phyloP scores from a whole-genome alignment of 37 sponge, comb jelly and placozoan genomes.

The Agelas oroides region DNA sequence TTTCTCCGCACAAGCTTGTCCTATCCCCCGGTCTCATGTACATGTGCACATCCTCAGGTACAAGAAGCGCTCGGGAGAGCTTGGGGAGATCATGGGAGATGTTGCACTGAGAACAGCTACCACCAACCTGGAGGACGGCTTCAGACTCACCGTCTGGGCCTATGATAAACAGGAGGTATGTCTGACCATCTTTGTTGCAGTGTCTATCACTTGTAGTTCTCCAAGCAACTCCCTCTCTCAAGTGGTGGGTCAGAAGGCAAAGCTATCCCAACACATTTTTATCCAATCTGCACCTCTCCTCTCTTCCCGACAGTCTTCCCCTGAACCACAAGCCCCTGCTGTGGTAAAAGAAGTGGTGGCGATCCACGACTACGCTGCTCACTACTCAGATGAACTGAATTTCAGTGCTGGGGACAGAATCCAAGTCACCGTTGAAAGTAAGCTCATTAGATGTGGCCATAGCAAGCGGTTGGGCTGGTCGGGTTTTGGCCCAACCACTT shows the following conservation, averaged over 20 bases:
- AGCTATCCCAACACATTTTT: not conserved
- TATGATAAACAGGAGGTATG: conserved; percentile 79
- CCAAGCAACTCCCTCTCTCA: too few relatives aligned
- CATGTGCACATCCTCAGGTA: conserved; percentile 19
- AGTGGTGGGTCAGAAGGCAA: too few relatives aligned
- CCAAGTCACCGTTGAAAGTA: conserved; percentile 70
- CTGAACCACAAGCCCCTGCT: not conserved
- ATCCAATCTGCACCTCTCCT: too few relatives aligned
- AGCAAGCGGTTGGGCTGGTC: not conserved
- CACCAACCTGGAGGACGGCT: conserved; percentile 48
- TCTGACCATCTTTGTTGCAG: not conserved
- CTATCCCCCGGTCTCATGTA: too few relatives aligned
- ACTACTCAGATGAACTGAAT: conserved; percentile 72
- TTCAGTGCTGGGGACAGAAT: conserved; percentile 81
- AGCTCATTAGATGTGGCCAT: conserved; percentile 30
- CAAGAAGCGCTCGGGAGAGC: conserved; percentile 57
- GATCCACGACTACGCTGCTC: conserved; percentile 62
- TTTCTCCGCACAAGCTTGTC: too few relatives aligned
- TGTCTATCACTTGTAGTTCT: not conserved
- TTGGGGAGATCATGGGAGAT: conserved; percentile 47
- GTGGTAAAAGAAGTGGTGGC: conserved; percentile 62
- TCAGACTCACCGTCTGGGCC: conserved; percentile 84
- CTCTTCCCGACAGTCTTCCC: not conserved
- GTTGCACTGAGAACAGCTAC: conserved; percentile 38
- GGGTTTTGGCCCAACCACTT: too few relatives aligned